A percentile compares a stretch with the other conserved stretches of the same genome.
Evolutionary conservation across 2,797 vertebrate species (phyloP).

Genomic region (Tolypeutes matacus): DNA sequence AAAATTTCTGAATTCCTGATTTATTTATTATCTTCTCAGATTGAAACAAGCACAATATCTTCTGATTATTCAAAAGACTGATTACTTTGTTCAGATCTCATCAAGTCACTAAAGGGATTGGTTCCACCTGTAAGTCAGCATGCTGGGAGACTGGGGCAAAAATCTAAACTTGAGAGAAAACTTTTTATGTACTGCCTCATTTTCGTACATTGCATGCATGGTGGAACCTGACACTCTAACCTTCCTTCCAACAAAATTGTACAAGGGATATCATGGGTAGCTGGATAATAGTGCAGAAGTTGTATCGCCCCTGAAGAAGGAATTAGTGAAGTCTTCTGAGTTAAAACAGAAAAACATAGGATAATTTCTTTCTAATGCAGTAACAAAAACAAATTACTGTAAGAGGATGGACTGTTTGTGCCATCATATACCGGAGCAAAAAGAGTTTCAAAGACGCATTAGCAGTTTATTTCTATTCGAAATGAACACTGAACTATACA

Average conservation of each 20-base stretch:
- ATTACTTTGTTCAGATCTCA: slow-evolving; percentile 68
- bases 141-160: slow-evolving; percentile 81
- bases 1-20: slow-evolving; percentile 63
- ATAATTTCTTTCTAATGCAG: slow-evolving; percentile 81
- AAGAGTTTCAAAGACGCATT: slow-evolving; percentile 78
- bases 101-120: slow-evolving; percentile 68
- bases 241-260: slow-evolving; percentile 69
- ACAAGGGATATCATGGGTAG: too few species aligned
- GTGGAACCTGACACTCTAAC: slow-evolving; percentile 79
- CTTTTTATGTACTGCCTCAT: slow-evolving; percentile 89
- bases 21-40: slow-evolving; percentile 66
- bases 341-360: slow-evolving; percentile 80
- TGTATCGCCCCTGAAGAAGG: too few species aligned
- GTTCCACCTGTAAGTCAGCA: slow-evolving; percentile 79
- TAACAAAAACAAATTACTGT: slow-evolving; percentile 76
- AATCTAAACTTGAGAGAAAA: slow-evolving; percentile 87
- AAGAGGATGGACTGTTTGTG: slow-evolving; percentile 83
- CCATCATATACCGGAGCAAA: slow-evolving; percentile 66
- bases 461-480: slow-evolving; percentile 81
- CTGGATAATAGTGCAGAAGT: too few species aligned
- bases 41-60: slow-evolving; percentile 82
- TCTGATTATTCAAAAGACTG: slow-evolving; percentile 66
- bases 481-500: slow-evolving; percentile 78
- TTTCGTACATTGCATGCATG: slow-evolving; percentile 84
- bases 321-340: slow-evolving; percentile 73